Percentiles rank a stretch among this genome's conserved stretches.
Conservation (phyloP, 2,113 vertebrate genomes). For the Heptranchias perlo region DNA sequence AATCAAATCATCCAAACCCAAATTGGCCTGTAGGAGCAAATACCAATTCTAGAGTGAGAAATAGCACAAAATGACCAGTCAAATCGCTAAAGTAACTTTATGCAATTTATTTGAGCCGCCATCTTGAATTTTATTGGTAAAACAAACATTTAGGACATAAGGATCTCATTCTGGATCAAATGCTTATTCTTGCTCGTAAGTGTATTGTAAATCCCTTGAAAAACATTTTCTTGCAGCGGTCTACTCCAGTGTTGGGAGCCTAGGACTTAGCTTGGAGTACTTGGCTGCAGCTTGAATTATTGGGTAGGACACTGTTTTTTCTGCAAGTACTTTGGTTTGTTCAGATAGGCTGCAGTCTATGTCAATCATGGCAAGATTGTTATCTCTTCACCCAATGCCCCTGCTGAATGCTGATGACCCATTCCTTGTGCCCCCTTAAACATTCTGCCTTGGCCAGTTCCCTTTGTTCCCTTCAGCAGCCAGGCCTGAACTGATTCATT, state of each 20-base stretch:
- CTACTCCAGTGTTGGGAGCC: not conserved
- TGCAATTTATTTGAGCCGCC: not conserved
- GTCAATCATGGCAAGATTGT: not conserved
- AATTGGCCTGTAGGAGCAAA: not conserved
- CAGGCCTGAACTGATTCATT: not conserved
- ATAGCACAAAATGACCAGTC: not conserved
- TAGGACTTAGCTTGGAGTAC: not conserved
- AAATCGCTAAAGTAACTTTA: not conserved
- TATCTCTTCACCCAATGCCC: not conserved
- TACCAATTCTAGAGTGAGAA: not conserved
- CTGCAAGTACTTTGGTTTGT: not conserved
- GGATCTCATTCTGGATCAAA: not conserved
- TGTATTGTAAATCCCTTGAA: not conserved
- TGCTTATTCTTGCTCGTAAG: not conserved
- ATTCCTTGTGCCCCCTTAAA: not conserved
- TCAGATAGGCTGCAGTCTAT: not conserved
- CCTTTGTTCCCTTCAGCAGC: not conserved
- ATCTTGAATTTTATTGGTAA: not conserved
- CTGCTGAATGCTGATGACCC: not conserved
- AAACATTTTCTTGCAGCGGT: not conserved
- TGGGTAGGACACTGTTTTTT: not conserved
- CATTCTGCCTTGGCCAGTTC: not conserved
- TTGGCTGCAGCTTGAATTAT: not conserved
- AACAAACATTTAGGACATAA: not conserved
- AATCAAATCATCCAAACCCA: not conserved